Evolutionary conservation across 2,888 invertebrate genomes (phyloP).

Genomic region (Agrotis clavis): DNA sequence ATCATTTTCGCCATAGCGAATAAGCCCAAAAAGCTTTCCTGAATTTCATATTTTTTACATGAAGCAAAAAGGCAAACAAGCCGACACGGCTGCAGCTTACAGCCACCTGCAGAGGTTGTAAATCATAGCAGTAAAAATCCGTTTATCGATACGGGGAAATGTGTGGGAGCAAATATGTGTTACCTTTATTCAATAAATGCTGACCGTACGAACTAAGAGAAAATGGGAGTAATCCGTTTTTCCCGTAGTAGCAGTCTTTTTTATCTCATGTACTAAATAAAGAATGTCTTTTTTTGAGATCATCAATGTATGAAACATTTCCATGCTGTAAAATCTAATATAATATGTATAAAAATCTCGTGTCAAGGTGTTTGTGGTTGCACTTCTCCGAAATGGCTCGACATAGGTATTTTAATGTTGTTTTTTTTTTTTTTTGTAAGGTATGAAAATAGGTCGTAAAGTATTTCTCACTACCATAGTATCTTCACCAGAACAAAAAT

Average conservation of each 20-base stretch:
- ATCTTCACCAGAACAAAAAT: too few relatives aligned
- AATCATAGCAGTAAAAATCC: slow-evolving; percentile 55
- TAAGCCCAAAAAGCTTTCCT: slow-evolving; percentile 28
- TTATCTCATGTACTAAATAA: background rate
- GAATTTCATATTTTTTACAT: slow-evolving; percentile 44
- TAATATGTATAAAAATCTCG: too few relatives aligned
- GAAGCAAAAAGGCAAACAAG: slow-evolving; percentile 46
- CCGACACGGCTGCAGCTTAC: slow-evolving; percentile 31
- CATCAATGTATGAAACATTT: background rate
- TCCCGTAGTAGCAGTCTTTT: slow-evolving; percentile 8
- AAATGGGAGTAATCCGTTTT: slow-evolving; percentile 3
- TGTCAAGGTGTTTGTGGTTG: too few relatives aligned
- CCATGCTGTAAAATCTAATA: background rate
- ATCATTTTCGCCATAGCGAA: slow-evolving; percentile 20
- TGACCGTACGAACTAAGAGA: slow-evolving; percentile 22
- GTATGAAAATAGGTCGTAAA: too few relatives aligned
- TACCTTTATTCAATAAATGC: slow-evolving; percentile 43
- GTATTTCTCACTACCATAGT: too few relatives aligned
- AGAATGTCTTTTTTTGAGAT: background rate
- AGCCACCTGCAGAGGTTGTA: slow-evolving; percentile 58
- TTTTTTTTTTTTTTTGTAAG: too few relatives aligned
- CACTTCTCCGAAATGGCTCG: too few relatives aligned
- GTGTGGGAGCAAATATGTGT: slow-evolving; percentile 32
- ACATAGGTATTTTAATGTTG: too few relatives aligned
- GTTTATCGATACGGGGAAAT: slow-evolving; percentile 46